phyloP scores from a whole-genome alignment of 2,113 vertebrate genomes.

The Tupaia chinensis region DNA sequence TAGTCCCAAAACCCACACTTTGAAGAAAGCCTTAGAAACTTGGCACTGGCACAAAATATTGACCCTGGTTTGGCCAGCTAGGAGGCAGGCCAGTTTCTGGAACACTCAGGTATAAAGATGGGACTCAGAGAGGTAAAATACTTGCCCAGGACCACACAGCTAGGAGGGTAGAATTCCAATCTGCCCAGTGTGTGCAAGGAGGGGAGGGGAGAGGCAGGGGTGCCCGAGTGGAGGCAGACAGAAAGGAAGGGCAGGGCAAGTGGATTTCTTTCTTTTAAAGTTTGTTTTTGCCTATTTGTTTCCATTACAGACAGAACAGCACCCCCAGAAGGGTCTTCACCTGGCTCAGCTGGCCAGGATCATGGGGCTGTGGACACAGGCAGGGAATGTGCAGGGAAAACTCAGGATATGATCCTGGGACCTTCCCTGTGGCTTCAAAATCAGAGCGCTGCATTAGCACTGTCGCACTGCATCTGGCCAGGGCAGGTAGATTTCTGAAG shows the following conservation, averaged over 20 bases:
- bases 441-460: no score
- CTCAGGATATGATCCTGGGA: no score
- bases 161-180: background rate
- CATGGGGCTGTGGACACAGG: no score
- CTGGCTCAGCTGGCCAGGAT: no score
- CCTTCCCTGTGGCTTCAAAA: no score
- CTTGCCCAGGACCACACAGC: background rate
- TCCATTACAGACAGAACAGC: no score
- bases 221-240: no score
- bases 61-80: background rate
- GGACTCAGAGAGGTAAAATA: background rate
- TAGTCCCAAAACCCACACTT: no score
- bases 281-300: no score
- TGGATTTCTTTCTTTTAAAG: background rate
- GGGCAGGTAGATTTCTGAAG: background rate
- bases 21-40: background rate
- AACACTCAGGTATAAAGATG: background rate
- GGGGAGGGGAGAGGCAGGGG: background rate
- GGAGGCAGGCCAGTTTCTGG: background rate
- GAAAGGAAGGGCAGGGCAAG: background rate
- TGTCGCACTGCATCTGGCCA: no score
- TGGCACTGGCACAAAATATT: background rate
- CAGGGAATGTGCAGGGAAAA: no score
- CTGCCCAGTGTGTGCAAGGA: rapidly evolving
- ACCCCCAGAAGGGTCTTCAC: no score